A percentile compares a stretch with the other conserved stretches of the same genome.
Conservation (phyloP, 2,888 invertebrate genomes). For the Dynastes grantii region DNA sequence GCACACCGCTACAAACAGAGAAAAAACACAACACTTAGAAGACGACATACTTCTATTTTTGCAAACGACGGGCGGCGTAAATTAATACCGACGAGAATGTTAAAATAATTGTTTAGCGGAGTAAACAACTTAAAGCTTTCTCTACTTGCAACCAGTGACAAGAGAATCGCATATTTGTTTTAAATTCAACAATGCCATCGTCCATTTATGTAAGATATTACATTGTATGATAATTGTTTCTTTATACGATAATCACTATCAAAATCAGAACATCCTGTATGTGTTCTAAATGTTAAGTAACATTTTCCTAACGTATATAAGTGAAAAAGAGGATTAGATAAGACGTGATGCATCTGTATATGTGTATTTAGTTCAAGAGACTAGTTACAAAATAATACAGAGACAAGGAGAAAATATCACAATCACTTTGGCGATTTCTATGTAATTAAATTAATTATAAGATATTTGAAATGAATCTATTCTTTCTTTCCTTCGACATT, state of each 20-base stretch:
- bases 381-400: background rate
- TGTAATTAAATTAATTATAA: too few species aligned
- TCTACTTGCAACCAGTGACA: constrained; percentile 10
- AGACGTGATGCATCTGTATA: background rate
- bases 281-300: constrained; percentile 49
- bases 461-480: too few species aligned
- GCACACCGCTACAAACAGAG: background rate
- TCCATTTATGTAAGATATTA: constrained; percentile 49
- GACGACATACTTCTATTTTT: constrained; percentile 22
- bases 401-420: too few species aligned
- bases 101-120: constrained; percentile 37
- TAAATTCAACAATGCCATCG: constrained; percentile 47
- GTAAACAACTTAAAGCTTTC: constrained; percentile 43
- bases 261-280: constrained; percentile 52
- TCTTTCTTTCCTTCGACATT: too few species aligned
- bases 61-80: constrained; percentile 10
- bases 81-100: constrained; percentile 12
- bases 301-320: constrained; percentile 36
- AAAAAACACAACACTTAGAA: background rate
- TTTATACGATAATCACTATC: constrained; percentile 50
- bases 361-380: too few species aligned
- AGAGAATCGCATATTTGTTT: constrained; percentile 34
- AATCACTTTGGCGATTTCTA: too few species aligned
- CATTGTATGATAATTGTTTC: constrained; percentile 52
- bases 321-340: constrained; percentile 9